A percentile compares a stretch with the other conserved stretches of the same genome.
These are phyloP conservation scores for Crossoptilon crossoptilon DNA, from an alignment of 2,797 vertebrate genomes.

Conservation along the genomic window DNA sequence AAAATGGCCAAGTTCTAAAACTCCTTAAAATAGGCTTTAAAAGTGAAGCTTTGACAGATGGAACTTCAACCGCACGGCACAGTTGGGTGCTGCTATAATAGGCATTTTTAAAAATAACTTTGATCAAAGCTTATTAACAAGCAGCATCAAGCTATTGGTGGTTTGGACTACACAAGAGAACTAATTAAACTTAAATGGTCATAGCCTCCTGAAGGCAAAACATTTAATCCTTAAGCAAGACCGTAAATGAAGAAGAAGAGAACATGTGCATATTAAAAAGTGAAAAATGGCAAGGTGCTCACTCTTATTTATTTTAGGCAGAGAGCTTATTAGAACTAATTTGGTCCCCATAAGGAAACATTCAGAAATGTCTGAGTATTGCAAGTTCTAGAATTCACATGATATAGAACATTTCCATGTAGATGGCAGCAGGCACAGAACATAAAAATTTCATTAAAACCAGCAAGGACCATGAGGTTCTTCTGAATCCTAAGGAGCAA, in stretches of 20 bases:
- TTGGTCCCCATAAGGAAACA: neutral
- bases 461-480: neutral
- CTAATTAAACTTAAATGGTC: slow-evolving; percentile 61
- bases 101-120: neutral
- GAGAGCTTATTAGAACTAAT: neutral
- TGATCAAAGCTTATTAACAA: slow-evolving; percentile 64
- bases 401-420: neutral
- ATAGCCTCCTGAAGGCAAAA: neutral
- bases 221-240: neutral
- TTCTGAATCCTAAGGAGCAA: neutral
- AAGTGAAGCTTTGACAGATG: slow-evolving; percentile 4
- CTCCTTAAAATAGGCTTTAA: neutral
- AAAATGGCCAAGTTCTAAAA: neutral
- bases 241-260: neutral
- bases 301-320: neutral
- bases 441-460: neutral
- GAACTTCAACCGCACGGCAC: neutral
- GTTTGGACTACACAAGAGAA: slow-evolving; percentile 47
- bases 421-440: neutral
- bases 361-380: neutral
- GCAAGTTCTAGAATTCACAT: neutral
- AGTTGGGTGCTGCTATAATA: neutral
- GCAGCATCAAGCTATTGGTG: neutral
- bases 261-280: neutral
- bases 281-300: neutral